Evolutionary conservation across 2,113 vertebrate species (phyloP), one percentile per base, ranked within the genome.

Genomic region (Mystacornis crossleyi): DNA sequence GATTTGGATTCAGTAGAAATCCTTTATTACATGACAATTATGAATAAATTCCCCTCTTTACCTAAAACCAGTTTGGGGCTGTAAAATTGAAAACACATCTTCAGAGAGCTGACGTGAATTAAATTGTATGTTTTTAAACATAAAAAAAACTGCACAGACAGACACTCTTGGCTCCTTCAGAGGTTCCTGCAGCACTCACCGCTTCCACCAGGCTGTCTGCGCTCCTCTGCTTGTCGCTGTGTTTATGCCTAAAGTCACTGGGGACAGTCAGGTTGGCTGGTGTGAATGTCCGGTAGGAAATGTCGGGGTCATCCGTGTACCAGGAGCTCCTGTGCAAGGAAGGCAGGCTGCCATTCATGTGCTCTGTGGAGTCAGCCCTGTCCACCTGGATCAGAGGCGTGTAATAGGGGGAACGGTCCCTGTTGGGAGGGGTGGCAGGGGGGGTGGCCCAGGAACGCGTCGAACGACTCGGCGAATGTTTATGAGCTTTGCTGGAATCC

Each of bases 331-430:
- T 99, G 24, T 99, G 98, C 95, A 99, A 88, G 43, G 99, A 99
- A 1, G 99, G 98, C 67, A 99, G 98, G 97, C 99, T 99, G 61
- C 99, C 98, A 0, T 98, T 98, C 94, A 97, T 96, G 66, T 99
- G 98, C 89, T 99, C 99, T 4, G 98, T 96, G 82, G 99, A 98
- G 87, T 99, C 98, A 3, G 98, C 97, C 71, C 98, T 98, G 60
- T 99, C 99, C n/a, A 99, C 99, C n/a, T 98, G 99, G 97, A 99
- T 99, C 50, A 99, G 98, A 8, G 99, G 99, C 3, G 99, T 99
- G 94, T 99, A 99, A 82, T 99, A 99, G 0, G 99, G 98, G 3
- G 98, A 98, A 25, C 98, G 99, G 91, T 99, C 99, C 96, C 98
- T 98, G 97, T 98, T 99, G 50, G 98, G 98, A 14, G 99, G 99